A percentile compares a stretch with the other conserved stretches of the same genome.
These are phyloP conservation scores for Odobenus rosmarus DNA, from an alignment of 2,113 vertebrate genomes.

Conservation along the genomic window DNA sequence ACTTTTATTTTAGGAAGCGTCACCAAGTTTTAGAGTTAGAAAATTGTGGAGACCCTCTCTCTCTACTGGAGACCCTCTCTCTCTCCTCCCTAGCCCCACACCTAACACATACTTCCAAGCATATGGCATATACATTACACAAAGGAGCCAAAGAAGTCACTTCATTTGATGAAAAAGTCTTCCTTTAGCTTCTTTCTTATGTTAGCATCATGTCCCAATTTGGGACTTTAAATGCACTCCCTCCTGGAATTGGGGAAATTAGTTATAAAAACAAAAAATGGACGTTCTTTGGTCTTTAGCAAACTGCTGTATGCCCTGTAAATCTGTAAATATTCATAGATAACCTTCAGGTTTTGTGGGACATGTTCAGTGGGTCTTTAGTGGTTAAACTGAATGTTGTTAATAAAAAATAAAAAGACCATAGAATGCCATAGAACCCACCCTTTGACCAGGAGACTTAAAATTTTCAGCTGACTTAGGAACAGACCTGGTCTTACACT, in stretches of 20 bases:
- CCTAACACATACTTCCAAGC: not conserved
- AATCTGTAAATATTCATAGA: slow-evolving; percentile 53
- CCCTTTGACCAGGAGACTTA: not conserved
- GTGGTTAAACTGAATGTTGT: slow-evolving; percentile 24
- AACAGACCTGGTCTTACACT: not conserved
- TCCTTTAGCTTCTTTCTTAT: slow-evolving; percentile 10
- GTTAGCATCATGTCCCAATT: not conserved
- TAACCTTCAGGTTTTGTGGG: slow-evolving; percentile 23
- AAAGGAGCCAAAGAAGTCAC: slow-evolving; percentile 27
- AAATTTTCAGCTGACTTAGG: not conserved
- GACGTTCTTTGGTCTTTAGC: slow-evolving; percentile 45
- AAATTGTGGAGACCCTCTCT: slow-evolving; percentile 1
- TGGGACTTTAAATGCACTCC: not conserved
- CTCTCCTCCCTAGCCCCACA: not conserved
- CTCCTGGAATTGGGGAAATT: slow-evolving; percentile 43
- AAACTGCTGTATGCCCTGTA: not conserved
- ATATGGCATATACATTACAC: not conserved
- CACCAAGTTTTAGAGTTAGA: slow-evolving; percentile 24
- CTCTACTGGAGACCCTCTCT: not conserved
- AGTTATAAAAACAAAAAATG: not conserved
- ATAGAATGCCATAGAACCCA: not conserved
- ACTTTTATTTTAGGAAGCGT: slow-evolving; percentile 43
- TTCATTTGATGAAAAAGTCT: slow-evolving; percentile 12
- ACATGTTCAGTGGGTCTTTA: not conserved
- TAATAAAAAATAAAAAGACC: slow-evolving; percentile 10